Evolutionary conservation across 2,888 invertebrate genomes (phyloP).

Genomic region (Orthosia cruda): DNA sequence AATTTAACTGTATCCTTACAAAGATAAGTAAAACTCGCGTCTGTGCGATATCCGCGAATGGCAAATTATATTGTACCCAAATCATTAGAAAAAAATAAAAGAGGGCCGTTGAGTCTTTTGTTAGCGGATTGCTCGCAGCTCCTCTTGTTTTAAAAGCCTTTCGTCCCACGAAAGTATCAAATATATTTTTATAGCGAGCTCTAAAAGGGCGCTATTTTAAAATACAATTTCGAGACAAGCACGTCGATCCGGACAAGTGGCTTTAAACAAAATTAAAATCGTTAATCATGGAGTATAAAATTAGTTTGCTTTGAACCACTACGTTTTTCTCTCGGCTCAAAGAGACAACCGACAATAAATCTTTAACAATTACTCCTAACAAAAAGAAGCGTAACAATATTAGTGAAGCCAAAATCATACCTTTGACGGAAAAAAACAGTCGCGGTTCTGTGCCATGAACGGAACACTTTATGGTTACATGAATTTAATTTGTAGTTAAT

Average conservation of each 20-base stretch:
- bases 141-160: slow-evolving; percentile 70
- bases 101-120: slow-evolving; percentile 54
- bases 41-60: slow-evolving; percentile 26
- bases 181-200: slow-evolving; percentile 67
- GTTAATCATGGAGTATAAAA: slow-evolving; percentile 83
- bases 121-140: slow-evolving; percentile 60
- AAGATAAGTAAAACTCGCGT: slow-evolving; percentile 8
- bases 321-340: slow-evolving; percentile 67
- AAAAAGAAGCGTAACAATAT: slow-evolving; percentile 72
- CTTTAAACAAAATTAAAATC: slow-evolving; percentile 79
- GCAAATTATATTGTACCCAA: slow-evolving; percentile 56
- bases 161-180: slow-evolving; percentile 71
- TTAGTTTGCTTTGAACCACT: slow-evolving; percentile 80
- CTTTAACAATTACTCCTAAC: slow-evolving; percentile 73
- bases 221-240: slow-evolving; percentile 75
- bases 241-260: slow-evolving; percentile 74
- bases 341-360: slow-evolving; percentile 71
- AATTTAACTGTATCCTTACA: slow-evolving; percentile 6
- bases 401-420: slow-evolving; percentile 67
- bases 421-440: slow-evolving; percentile 63
- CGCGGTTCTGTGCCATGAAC: slow-evolving; percentile 54
- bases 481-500: slow-evolving; percentile 69
- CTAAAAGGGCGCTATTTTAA: slow-evolving; percentile 72
- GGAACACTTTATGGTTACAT: slow-evolving; percentile 68
- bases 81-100: slow-evolving; percentile 66